Base-by-base conservation (phyloP, 2,113 vertebrate species). In the Tringa solitaria region DNA sequence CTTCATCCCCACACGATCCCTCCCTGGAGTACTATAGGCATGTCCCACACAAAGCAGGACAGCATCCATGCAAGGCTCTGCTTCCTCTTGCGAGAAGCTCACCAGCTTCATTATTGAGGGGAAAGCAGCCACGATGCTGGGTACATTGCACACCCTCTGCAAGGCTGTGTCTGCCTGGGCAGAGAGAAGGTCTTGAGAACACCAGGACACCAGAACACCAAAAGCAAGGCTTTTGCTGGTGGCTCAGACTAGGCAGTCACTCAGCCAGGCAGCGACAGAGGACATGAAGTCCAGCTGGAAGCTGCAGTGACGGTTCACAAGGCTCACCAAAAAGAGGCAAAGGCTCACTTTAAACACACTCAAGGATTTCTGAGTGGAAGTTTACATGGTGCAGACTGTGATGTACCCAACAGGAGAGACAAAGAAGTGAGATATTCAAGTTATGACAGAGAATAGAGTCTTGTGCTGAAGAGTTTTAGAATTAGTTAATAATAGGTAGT, bases 171-270 rank as follows among this genome's bases (percentile, higher is more conserved):
- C 50, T 76, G 86, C 48, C 67, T 45, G 32, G 8, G 11, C n/a
- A 91, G 39, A 70, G 32, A 13, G 6, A 46, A 87, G 16, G 37
- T 41, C 51, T 27, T 1, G 3, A 43, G 35, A 79, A 23, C 61
- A 85, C 16, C 0, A 0, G 12, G 39, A 23, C 61, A 85, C 14
- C 0, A 0, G 10, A 35, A 76, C 35, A 88, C 65, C 30, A 51
- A 91, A 28, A 88, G 65, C 27, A 48, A 91, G 33, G 48, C 35
- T 33, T 84, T 53, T 53, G 24, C 39, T 61, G 50, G 27, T 50
- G 68, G 33, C 63, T 82, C 45, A 53, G 23, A 46, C 18, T 7
- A 48, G 53, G 23, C 16, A 23, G 8, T 85, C 48, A 30, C 20
- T 50, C 51, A 80, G 72, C 6, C 54, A 73, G 13, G 9, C 21